phyloP scores from a whole-genome alignment of 92 coral and sea anemone species.

The Porites evermanni region DNA sequence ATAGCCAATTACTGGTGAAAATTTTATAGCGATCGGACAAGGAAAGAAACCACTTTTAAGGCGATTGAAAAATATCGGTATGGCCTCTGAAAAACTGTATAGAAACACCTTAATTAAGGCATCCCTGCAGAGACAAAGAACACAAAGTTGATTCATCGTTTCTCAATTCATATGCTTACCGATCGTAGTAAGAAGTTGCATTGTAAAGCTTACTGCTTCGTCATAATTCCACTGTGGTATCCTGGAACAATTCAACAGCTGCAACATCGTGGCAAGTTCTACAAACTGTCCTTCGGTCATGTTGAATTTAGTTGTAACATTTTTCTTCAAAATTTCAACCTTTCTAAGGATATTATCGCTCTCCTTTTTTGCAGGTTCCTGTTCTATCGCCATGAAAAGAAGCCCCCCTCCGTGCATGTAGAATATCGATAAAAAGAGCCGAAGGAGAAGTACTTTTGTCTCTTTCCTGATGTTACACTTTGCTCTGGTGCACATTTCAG shows the following conservation, averaged over 20 bases:
- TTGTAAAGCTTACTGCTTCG: conserved; percentile 22
- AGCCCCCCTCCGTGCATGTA: conserved; percentile 39
- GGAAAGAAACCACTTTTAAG: too few species aligned
- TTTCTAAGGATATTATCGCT: neutral
- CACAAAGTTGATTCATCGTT: too few species aligned
- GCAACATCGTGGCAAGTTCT: neutral
- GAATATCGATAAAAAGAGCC: conserved; percentile 8
- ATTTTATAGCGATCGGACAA: too few species aligned
- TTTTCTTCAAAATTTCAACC: conserved; percentile 13
- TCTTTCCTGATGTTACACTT: conserved; percentile 3
- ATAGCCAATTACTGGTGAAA: too few species aligned
- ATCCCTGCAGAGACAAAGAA: too few species aligned
- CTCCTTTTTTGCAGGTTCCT: conserved; percentile 9
- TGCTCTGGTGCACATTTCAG: neutral
- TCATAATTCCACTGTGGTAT: conserved; percentile 43
- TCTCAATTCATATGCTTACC: conserved; percentile 30
- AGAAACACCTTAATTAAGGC: too few species aligned
- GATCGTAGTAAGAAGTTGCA: conserved; percentile 62
- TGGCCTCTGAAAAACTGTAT: too few species aligned
- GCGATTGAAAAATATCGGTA: too few species aligned
- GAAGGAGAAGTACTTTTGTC: conserved; percentile 16
- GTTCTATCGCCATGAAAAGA: conserved; percentile 49
- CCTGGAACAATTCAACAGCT: neutral
- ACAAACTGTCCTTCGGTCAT: conserved; percentile 38
- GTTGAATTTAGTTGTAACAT: conserved; percentile 3